Evolutionary conservation across 2,888 invertebrate species (phyloP), one percentile per base, ranked within the genome.

Genomic region (Alentia gelatinosa): DNA sequence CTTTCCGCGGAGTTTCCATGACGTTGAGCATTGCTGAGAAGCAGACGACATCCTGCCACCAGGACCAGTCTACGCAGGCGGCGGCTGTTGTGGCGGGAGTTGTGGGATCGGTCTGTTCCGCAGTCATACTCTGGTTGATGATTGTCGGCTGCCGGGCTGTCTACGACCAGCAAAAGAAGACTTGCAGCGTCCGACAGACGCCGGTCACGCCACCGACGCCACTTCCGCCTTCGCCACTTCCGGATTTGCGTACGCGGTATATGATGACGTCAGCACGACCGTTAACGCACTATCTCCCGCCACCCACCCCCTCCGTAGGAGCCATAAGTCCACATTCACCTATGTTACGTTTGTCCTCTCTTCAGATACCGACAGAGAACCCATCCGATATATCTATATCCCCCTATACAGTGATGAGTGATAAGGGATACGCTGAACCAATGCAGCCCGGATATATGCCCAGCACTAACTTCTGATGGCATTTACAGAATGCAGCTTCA

Each of bases 371-470:
- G 15, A 12, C 83, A 9, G n/a, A 83, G 4, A 35, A 83, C 26
- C 39, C 83, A n/a, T 83, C 83, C 15, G 39, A 37, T 7, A 7
- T 83, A 0, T 83, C 83, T 37, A 26, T 40, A 9, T 83, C 83
- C 37, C 83, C 83, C 1, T 83, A 83, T 35, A 83, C 83, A 3
- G 83, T 83, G 1, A 0, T 7, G 39, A 23, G 23, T 7, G 83
- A 83, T 35, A 83, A 83, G 26, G 83, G 83, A 7, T 83, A 83
- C 39, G 83, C 83, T 7, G 83, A 83, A 35, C 83, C 83, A 23
- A 83, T 83, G 83, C 83, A 83, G 83, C 83, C 83, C 7, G 83
- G 83, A 4, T 83, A 83, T 26, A 40, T 83, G 37, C n/a, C 83
- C 19, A 40, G 37, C 40, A 83, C 83, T 4, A 26, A 37, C 12